Base-by-base conservation (phyloP, 2,113 vertebrate species). In the Chloebia gouldiae region DNA sequence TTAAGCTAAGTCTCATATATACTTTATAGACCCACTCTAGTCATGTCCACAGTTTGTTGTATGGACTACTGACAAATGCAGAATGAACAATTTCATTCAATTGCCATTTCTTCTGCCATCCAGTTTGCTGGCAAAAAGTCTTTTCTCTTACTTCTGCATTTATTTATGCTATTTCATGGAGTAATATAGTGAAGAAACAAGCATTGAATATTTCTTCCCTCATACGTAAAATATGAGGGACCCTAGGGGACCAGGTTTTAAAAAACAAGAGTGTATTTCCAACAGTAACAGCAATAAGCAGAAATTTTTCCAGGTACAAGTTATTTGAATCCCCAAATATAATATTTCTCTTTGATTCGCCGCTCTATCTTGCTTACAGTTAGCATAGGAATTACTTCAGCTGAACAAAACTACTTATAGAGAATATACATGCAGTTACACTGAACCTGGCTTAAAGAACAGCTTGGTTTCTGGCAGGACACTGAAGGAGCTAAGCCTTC, bases 181-280 rank as follows among this genome's bases (percentile, higher is more conserved):
- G 44, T 30, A 53, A 84, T 87, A 68, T 28, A 89, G 61, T 35
- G 13, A 35, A 95, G 50, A 85, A 92, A 89, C 45, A 61, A 89
- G 61, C 7, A 85, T 84, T 80, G 18, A 73, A 80, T 73, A 65
- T 94, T 91, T 93, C 53, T 94, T 95, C 50, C 39, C 25, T 92
- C 71, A 90, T 90, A 82, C 0, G 1, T 70, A 95, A 94, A 94
- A 87, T 40, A 85, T 88, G 59, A 95, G 27, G 23, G 10, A 94
- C 27, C 18, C 57, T 61, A 57, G 30, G 53, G 65, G 37, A 68
- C 14, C 6, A 50, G 35, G 24, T 82, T 91, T 92, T 82, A 71
- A 90, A 90, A 91, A 92, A 53, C 56, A 81, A 57, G 50, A 87
- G 16, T 2, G 0, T 39, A 72, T 82, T 94, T 96, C 54, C 35